Conservation (phyloP, 2,888 invertebrate species). For the Girardia tigrina region DNA sequence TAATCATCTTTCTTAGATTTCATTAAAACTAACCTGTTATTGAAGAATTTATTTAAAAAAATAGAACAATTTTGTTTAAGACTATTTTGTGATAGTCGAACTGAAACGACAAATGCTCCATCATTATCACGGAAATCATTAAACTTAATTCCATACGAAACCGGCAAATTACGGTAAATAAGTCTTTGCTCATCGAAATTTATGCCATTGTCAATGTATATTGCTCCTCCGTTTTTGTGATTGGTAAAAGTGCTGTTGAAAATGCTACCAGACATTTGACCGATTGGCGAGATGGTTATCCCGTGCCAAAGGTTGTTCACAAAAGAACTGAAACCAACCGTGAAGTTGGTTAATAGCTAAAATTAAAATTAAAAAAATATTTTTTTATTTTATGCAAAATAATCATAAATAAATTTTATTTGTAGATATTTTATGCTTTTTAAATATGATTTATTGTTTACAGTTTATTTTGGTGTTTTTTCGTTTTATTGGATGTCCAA, state of each 20-base stretch:
- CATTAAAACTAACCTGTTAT: conserved; percentile 57
- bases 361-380: too few relatives aligned
- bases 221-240: conserved; percentile 64
- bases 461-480: too few relatives aligned
- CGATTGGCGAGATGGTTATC: background rate
- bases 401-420: too few relatives aligned
- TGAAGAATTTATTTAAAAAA: conserved; percentile 69
- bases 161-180: conserved; percentile 44
- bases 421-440: too few relatives aligned
- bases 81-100: conserved; percentile 75
- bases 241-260: conserved; percentile 73
- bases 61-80: conserved; percentile 67
- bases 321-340: conserved; percentile 25
- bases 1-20: background rate
- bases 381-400: too few relatives aligned
- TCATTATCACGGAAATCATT: conserved; percentile 78
- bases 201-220: conserved; percentile 66
- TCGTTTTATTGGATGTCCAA: too few relatives aligned
- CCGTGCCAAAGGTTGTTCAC: background rate
- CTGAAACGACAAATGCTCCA: conserved; percentile 71
- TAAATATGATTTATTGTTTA: too few relatives aligned
- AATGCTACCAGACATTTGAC: conserved; percentile 47
- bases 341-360: conserved; percentile 25
- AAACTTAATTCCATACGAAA: conserved; percentile 43
- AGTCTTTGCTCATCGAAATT: conserved; percentile 43